Base-by-base conservation (phyloP, 2,888 invertebrate species). In the Nomada lathburiana region DNA sequence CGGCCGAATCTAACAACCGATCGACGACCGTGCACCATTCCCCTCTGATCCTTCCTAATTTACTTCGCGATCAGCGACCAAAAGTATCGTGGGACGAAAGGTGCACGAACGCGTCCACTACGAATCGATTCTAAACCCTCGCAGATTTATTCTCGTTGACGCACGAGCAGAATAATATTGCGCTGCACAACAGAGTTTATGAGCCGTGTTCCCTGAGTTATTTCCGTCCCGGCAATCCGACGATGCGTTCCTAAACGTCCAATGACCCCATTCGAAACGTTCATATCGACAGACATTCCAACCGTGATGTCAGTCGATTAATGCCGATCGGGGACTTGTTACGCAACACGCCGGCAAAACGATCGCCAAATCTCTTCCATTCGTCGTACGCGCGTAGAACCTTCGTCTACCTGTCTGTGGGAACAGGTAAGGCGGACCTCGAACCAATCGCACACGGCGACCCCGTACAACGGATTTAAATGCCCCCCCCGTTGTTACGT, bases 161-260 rank as follows among this genome's bases (percentile, higher is more conserved):
- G 72, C 62, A 44, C 68, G 77, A 67, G 65, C 69, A 73, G 79
- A 80, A 84, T 83, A 84, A 85, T 86, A 84, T 88, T 68, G 81
- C 85, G 65, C 80, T 69, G 77, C 82, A 81, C 83, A 87, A 85
- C 85, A 80, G 86, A 86, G 84, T 89, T 90, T 91, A 91, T 90
- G 91, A 91, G 88, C 88, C 88, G 83, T 86, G 88, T 88, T 91
- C 89, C 88, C 81, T 69, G 86, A 91, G 90, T 88, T 91, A 91
- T 91, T 91, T 91, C 85, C 87, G 89, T 90, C 89, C 79, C 85
- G 87, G 87, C 87, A 86, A 91, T 90, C 88, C 90, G 88, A 84
- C 88, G 90, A 90, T 91, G 91, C 91, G 90, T 90, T 90, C 90
- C 89, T 86, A 82, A 87, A 91, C 90, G 91, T 91, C 85, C 92